Evolutionary conservation across 1,140 invertebrate genomes (phyloP), one percentile per base, ranked within the genome.

Genomic region (Drosophila kepulauana): DNA sequence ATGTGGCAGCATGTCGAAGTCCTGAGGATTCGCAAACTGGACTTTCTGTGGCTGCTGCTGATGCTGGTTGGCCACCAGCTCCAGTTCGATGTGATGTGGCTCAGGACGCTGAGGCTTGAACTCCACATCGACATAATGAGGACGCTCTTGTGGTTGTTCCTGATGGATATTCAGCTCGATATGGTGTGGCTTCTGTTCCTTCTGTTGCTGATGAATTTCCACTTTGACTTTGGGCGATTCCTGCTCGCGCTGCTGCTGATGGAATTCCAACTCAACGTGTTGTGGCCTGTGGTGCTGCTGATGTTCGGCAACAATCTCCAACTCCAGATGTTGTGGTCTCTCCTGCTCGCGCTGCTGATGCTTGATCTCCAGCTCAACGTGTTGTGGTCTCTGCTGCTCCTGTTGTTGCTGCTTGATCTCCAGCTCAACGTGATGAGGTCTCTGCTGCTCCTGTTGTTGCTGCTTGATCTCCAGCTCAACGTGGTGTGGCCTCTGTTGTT

Each of bases 41-140:
- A 25, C 20, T 25, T 28, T 8, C 20, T 16, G 20, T 20, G 20
- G 56, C 10, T 61, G 30, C 41, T 78, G 68, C 1, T 15, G 54
- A 15, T 49, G 46, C 8, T 74, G 52, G 5, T 52, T 56, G 28
- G 4, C 52, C 68, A 33, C 59, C 33, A 74, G 1, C 3, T 46
- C 41, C 13, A 81, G 1, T 5, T 52, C 43, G 28, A 82, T 10
- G 28, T 66, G 62, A 1, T 84, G 79, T 0, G 20, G 59, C 38
- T 65, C 52, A 5, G 58, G 68, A 5, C 68, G 35, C 5, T 62
- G 41, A 41, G 48, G 45, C 61, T 71, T 41, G 16, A 67, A 4
- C 16, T 63, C 35, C 6, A 57, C 3, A 20, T 73, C 56, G 3
- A 58, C 52, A 13, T 49, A 20, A 5, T 63, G 61, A 6, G n/a